phyloP scores from a whole-genome alignment of 2,797 vertebrate genomes.

The Pelodytes ibericus region DNA sequence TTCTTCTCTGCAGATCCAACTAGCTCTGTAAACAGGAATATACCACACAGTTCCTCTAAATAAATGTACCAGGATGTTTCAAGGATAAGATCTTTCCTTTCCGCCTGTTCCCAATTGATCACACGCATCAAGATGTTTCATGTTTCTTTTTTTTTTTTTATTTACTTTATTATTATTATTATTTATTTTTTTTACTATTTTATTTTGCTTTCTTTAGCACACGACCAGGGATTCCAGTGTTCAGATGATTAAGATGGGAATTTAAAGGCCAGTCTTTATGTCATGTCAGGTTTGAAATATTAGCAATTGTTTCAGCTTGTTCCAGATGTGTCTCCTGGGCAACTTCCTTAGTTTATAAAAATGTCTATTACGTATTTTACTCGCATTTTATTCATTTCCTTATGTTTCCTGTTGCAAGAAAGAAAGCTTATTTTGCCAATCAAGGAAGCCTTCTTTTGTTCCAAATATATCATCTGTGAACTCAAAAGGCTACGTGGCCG shows the following conservation, averaged over 20 bases:
- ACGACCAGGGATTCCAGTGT: neutral
- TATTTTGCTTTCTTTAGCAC: neutral
- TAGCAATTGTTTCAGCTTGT: neutral
- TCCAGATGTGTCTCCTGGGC: slow-evolving; percentile 7
- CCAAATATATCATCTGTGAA: neutral
- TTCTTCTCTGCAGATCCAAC: too few relatives aligned
- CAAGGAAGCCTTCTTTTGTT: neutral
- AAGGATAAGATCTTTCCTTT: too few relatives aligned
- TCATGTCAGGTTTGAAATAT: neutral
- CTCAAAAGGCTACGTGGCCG: slow-evolving; percentile 10
- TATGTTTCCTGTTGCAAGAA: slow-evolving; percentile 21
- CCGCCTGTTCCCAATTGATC: too few relatives aligned
- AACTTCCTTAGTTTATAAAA: neutral
- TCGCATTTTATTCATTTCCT: slow-evolving; percentile 30
- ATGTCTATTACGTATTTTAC: neutral
- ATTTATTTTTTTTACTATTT: neutral
- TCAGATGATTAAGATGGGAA: neutral
- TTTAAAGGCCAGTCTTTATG: neutral
- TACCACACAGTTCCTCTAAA: too few relatives aligned
- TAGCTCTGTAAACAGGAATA: too few relatives aligned
- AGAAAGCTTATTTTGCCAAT: slow-evolving; percentile 8
- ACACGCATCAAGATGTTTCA: too few relatives aligned
- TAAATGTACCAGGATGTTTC: too few relatives aligned
- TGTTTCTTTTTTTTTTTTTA: too few relatives aligned
- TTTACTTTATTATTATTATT: too few relatives aligned